These are phyloP conservation scores for Bacillus rossius DNA, from an alignment of 1,140 invertebrate genomes.

Conservation along the genomic window DNA sequence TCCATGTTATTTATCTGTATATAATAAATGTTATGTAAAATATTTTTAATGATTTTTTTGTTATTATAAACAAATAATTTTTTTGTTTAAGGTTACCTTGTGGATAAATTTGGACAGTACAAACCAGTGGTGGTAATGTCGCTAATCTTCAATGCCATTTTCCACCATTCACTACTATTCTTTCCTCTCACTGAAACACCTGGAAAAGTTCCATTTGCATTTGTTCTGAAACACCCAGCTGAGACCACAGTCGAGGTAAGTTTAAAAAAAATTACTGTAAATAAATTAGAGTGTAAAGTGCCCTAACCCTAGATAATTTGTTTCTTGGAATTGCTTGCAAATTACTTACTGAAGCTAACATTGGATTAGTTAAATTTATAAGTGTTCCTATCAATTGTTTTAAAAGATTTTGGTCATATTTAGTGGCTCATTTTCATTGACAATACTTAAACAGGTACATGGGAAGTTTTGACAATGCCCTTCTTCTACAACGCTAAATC, in stretches of 20 bases:
- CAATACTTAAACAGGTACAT: too few species aligned
- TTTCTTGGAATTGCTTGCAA: too few species aligned
- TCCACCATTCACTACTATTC: conserved; percentile 64
- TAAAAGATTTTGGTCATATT: too few species aligned
- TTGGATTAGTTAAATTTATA: too few species aligned
- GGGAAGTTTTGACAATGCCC: too few species aligned
- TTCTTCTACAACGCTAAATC: too few species aligned
- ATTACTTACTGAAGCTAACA: too few species aligned
- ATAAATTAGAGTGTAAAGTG: conserved; percentile 1
- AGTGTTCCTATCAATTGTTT: too few species aligned
- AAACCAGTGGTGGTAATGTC: conserved; percentile 70
- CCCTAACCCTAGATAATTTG: conserved; percentile 7
- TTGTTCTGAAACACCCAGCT: conserved; percentile 62
- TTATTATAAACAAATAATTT: neutral
- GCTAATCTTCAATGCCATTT: conserved; percentile 61
- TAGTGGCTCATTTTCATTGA: too few species aligned
- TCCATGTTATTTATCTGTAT: neutral
- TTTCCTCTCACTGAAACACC: conserved; percentile 69
- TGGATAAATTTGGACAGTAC: conserved; percentile 76
- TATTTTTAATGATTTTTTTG: neutral
- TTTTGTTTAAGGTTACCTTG: conserved; percentile 55
- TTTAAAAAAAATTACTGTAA: conserved; percentile 2
- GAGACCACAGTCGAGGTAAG: conserved; percentile 58
- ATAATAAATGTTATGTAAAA: neutral
- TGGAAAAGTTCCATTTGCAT: conserved; percentile 60